Evolutionary conservation across 1,140 invertebrate species (phyloP).

Genomic region (Drosophila albomicans): DNA sequence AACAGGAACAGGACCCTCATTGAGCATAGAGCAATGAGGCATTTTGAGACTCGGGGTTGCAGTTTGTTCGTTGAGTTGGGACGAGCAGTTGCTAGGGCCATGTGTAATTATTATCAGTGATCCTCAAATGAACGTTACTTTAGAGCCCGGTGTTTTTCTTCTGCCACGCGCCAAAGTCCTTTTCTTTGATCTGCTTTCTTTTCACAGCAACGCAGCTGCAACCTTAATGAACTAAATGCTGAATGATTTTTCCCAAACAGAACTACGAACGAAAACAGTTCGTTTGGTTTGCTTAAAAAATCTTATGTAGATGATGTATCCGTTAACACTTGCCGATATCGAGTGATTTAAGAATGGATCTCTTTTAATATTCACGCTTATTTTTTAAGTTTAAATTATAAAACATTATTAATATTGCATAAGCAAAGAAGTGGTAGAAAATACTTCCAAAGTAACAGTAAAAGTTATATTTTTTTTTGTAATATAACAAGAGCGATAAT

Average conservation of each 20-base stretch:
- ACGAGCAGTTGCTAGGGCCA: conserved; percentile 36
- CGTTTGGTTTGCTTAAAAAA: background rate
- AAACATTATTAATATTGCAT: no score
- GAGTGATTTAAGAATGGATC: no score
- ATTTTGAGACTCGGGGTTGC: conserved; percentile 52
- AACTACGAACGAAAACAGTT: background rate
- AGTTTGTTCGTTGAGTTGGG: conserved; percentile 54
- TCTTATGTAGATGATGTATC: background rate
- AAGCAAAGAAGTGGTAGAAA: no score
- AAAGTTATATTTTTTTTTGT: no score
- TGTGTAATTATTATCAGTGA: conserved; percentile 76
- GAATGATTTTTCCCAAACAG: background rate
- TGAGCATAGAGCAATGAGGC: conserved; percentile 54
- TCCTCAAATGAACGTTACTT: conserved; percentile 75
- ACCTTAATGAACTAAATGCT: background rate
- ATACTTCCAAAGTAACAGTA: no score
- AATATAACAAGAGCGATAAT: no score
- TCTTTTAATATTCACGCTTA: no score
- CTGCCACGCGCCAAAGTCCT: conserved; percentile 71
- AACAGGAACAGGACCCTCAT: conserved; percentile 49
- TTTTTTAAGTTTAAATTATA: no score
- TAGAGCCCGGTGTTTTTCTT: conserved; percentile 59
- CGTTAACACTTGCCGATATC: no score
- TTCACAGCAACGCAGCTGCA: conserved; percentile 25
- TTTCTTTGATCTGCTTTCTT: conserved; percentile 7